These are phyloP conservation scores for Triplophysa tibetana DNA, from an alignment of 2,113 vertebrate genomes.

Conservation along the genomic window DNA sequence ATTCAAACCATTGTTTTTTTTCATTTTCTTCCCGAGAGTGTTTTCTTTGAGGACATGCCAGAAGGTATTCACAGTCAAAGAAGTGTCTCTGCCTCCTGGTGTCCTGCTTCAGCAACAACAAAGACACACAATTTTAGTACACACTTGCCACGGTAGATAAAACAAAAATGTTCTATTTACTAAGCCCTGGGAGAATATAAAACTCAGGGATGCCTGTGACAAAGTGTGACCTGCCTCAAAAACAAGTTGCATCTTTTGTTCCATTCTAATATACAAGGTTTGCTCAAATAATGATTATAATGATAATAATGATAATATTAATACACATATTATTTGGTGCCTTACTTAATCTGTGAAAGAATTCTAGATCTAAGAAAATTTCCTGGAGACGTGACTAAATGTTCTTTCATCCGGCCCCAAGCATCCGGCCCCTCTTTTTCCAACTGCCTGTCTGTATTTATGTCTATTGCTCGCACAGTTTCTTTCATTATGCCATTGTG, in stretches of 20 bases:
- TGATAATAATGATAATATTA: neutral
- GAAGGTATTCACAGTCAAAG: conserved; percentile 1
- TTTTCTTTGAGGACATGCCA: neutral
- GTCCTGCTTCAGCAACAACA: conserved; percentile 15
- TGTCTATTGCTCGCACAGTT: too few species aligned
- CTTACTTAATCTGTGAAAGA: neutral
- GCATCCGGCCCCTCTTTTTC: neutral
- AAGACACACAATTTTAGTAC: neutral
- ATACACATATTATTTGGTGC: neutral
- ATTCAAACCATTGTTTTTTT: neutral
- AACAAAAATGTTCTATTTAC: conserved; percentile 12
- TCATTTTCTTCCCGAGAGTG: neutral
- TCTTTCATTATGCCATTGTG: neutral
- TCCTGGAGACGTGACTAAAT: neutral
- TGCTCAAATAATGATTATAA: neutral
- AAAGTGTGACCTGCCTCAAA: conserved; percentile 11
- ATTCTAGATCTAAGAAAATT: neutral
- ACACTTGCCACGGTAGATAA: conserved; percentile 22
- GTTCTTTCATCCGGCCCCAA: neutral
- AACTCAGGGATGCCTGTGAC: neutral
- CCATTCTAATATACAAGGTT: neutral
- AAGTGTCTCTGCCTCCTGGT: neutral
- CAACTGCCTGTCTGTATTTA: neutral
- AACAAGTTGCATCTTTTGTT: neutral
- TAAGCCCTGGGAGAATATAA: neutral